Evolutionary conservation across 2,113 vertebrate species (phyloP), one percentile per base, ranked within the genome.

Genomic region (Pluvialis apricaria): DNA sequence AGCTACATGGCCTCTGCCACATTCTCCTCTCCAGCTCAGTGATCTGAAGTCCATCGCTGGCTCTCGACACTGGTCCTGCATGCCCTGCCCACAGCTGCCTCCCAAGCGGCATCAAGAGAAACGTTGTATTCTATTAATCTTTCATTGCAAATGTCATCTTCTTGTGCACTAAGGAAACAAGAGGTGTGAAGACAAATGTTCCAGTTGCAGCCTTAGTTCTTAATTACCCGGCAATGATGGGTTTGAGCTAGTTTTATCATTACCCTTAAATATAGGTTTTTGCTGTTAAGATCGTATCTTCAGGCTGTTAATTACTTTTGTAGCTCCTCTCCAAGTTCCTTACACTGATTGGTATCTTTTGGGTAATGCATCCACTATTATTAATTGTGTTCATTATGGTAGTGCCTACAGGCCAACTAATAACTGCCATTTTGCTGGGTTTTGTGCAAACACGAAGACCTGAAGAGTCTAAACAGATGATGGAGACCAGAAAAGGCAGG

Each of bases 231-330:
- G 72, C 82, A 40, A 14, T 7, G 66, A 80, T 79, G 57, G 61
- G 40, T 32, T 36, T 61, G 65, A 90, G 79, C 82, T 11, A 38
- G 52, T 72, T 76, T 87, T 82, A 81, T 82, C 86, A 6, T 45
- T 45, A 49, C 75, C 84, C 68, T 94, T 32, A 70, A 91, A 80
- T 86, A 66, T 1, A 66, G 76, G 87, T 42, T 11, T 95, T 79
- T 79, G 80, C 82, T 77, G 80, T 70, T 81, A 44, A 92, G 89
- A 86, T 96, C 13, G 1, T 90, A 70, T 95, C 96, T 96, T 49
- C 54, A 6, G 78, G 61, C 64, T 78, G 38, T 86, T 88, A 45
- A 90, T 91, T 86, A 54, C 40, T 34, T 34, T 4, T 8, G 71
- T 66, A 88, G 85, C 92, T 90, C 38, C 70, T 82, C 85, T 89